Percentiles rank a stretch among this genome's conserved stretches.
Evolutionary conservation across 2,113 vertebrate genomes (phyloP).

Genomic region (Zapus hudsonius): DNA sequence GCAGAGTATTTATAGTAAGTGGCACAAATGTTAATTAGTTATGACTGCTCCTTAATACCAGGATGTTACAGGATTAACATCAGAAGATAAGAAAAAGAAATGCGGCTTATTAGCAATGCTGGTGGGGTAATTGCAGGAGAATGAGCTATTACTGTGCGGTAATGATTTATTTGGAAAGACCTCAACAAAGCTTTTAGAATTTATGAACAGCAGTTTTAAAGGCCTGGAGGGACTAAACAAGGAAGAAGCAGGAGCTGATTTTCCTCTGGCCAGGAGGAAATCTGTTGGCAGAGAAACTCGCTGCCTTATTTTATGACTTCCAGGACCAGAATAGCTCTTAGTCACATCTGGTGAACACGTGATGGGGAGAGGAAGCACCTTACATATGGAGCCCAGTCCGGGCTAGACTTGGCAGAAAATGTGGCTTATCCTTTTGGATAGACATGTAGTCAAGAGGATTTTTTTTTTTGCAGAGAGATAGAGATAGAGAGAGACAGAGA

Average conservation of each 20-base stretch:
- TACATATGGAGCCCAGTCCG: neutral
- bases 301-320: neutral
- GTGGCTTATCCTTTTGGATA: neutral
- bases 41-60: neutral
- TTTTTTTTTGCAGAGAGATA: too few species aligned
- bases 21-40: constrained; percentile 50
- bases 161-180: neutral
- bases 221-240: neutral
- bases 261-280: neutral
- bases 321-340: neutral
- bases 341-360: neutral
- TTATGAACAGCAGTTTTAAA: neutral
- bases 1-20: neutral
- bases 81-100: constrained; percentile 28
- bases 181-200: constrained; percentile 15
- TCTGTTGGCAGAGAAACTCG: constrained; percentile 14
- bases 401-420: neutral
- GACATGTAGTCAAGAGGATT: neutral
- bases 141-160: neutral
- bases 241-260: constrained; percentile 15
- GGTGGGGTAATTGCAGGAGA: constrained; percentile 38
- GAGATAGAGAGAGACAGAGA: too few species aligned
- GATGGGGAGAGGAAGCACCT: neutral
- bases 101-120: constrained; percentile 33
- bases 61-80: constrained; percentile 28